phyloP scores from a whole-genome alignment of 2,797 vertebrate species.

The Loriculus beryllinus region DNA sequence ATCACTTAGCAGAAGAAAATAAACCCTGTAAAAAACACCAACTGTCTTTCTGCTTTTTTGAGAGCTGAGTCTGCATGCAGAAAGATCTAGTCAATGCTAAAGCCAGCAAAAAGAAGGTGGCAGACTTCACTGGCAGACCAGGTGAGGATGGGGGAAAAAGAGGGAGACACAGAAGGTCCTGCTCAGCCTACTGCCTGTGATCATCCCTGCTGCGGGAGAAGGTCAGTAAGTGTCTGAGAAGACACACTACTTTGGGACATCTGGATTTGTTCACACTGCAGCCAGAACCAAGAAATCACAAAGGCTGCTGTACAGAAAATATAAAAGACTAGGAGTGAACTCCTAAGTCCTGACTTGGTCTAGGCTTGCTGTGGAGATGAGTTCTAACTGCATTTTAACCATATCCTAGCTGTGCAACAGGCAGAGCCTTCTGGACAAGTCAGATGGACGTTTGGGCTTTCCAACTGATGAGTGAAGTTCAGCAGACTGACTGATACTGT shows the following conservation, averaged over 20 bases:
- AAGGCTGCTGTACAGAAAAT: not conserved
- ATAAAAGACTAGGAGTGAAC: not conserved
- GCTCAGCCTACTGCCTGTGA: not conserved
- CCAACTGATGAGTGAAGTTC: not conserved
- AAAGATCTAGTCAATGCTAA: not conserved
- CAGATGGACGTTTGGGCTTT: not conserved
- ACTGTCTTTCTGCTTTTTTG: not conserved
- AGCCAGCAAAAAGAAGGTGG: not conserved
- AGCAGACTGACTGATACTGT: not conserved
- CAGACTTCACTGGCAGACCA: not conserved
- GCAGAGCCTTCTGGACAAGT: not conserved
- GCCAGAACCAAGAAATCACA: not conserved
- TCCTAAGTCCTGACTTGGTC: not conserved
- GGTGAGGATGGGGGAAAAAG: fast-evolving
- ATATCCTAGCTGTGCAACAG: not conserved
- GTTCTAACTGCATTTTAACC: not conserved
- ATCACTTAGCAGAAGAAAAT: not conserved
- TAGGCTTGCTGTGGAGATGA: not conserved
- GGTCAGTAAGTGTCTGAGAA: not conserved
- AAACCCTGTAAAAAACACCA: not conserved
- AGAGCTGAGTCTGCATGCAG: not conserved
- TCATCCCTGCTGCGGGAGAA: not conserved
- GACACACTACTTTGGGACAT: not conserved
- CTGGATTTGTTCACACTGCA: not conserved
- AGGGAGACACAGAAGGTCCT: not conserved